Evolutionary conservation across 2,888 invertebrate genomes (phyloP).

Genomic region (Smittia aterrima): DNA sequence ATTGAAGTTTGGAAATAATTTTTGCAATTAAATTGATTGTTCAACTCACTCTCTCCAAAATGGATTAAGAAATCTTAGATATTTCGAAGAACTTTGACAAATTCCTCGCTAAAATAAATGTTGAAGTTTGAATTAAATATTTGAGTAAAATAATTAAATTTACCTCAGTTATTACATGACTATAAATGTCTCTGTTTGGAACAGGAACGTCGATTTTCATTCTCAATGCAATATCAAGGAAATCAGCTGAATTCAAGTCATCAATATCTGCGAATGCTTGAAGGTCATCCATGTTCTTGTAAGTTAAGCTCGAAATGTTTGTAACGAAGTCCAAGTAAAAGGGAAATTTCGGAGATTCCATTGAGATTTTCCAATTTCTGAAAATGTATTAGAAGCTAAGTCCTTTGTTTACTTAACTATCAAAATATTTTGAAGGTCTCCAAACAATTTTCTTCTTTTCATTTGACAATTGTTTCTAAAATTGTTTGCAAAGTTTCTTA

Average conservation of each 20-base stretch:
- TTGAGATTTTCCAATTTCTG: neutral
- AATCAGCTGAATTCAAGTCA: neutral
- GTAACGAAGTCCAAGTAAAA: neutral
- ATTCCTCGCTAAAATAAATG: neutral
- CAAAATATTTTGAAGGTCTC: no score
- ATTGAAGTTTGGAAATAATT: neutral
- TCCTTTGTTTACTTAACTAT: no score
- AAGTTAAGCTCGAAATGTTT: neutral
- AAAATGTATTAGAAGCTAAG: no score
- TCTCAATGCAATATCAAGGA: neutral
- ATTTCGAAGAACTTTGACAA: slow-evolving; percentile 21
- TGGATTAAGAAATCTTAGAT: neutral
- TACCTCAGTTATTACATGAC: slow-evolving; percentile 12
- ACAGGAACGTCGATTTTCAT: neutral
- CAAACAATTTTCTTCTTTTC: no score
- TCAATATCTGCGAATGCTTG: neutral
- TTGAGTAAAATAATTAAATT: neutral
- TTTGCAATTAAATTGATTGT: no score
- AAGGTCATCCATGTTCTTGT: neutral
- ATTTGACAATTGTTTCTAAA: no score
- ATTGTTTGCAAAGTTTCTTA: no score
- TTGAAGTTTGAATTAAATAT: neutral
- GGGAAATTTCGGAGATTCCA: neutral
- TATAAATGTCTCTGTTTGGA: neutral
- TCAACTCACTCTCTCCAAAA: neutral